These are phyloP conservation scores for Cabera pusaria DNA, from an alignment of 2,888 invertebrate genomes.

Conservation along the genomic window DNA sequence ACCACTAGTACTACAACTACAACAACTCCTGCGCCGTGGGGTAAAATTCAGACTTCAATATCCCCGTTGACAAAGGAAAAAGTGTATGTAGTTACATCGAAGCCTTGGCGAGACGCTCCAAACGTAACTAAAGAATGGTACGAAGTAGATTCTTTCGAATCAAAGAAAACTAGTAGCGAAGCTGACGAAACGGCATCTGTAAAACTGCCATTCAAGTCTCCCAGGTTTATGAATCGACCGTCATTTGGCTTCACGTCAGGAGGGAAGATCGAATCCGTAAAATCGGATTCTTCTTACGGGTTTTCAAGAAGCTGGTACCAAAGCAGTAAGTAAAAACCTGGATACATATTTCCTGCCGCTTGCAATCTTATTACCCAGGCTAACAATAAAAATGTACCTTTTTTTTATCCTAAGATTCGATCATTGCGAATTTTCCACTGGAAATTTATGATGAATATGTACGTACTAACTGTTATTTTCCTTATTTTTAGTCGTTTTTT, in stretches of 20 bases:
- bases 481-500: no score
- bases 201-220: conserved; percentile 68
- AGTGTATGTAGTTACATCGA: conserved; percentile 92
- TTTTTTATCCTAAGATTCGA: no score
- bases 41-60: conserved; percentile 86
- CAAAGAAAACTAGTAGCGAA: conserved; percentile 53
- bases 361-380: no score
- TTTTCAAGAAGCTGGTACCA: conserved; percentile 74
- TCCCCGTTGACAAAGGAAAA: conserved; percentile 91
- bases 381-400: no score
- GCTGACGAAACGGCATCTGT: conserved; percentile 49
- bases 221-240: conserved; percentile 83
- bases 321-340: conserved; percentile 78
- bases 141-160: conserved; percentile 55
- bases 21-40: conserved; percentile 84
- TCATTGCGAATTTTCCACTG: no score
- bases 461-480: no score
- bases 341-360: no score
- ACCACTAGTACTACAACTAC: conserved; percentile 45
- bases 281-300: conserved; percentile 62
- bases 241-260: conserved; percentile 74
- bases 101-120: conserved; percentile 76
- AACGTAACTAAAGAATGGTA: conserved; percentile 58
- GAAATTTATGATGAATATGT: no score
- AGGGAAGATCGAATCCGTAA: conserved; percentile 53